Base-by-base conservation (phyloP, 2,888 invertebrate species). In the Peribatodes rhomboidaria region DNA sequence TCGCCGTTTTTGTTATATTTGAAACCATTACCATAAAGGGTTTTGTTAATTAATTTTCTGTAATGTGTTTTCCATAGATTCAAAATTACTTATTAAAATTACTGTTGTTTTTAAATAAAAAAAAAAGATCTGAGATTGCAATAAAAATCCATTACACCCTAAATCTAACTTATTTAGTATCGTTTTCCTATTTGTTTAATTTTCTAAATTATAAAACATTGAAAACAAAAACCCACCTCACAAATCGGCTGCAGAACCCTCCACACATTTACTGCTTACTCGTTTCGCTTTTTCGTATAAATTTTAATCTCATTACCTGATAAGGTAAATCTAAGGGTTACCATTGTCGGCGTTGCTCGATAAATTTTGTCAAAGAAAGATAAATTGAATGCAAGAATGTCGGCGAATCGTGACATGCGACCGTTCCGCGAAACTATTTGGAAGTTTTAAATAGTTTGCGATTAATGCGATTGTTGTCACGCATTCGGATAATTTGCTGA, bases 291-390 rank as follows among this genome's bases (percentile, higher is more conserved):
- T 46, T 58, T 58, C 16, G 57, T 49, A 64, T 64, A 58, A 53
- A 58, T 54, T 64, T 58, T 58, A 64, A 58, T 64, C 58, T 64
- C 53, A 58, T 64, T 64, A 58, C 54, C 53, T 16, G 63, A 53
- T 63, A 54, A 57, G 53, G 20, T n/a, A 16, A 57, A 20, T 49
- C 31, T 37, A 11, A 57, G 33, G 50, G 52, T 22, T 57, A 35
- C 22, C 35, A 33, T 50, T 44, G 27, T 35, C 33, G 49, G 11
- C 39, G 11, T 50, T 64, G 47, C 49, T 8, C 58, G 35, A 63
- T 64, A 64, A 59, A 64, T 64, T 64, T 44, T 37, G 59, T 49
- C 27, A 49, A 59, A 59, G 64, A 59, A 64, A 64, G 64, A 59
- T 54, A 59, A 59, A 64, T 59, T 16, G 59, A 35, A 59, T 16